Percentiles rank a stretch among this genome's conserved stretches.
Evolutionary conservation across 2,797 vertebrate genomes (phyloP).

Genomic region (Myotis pilosus): DNA sequence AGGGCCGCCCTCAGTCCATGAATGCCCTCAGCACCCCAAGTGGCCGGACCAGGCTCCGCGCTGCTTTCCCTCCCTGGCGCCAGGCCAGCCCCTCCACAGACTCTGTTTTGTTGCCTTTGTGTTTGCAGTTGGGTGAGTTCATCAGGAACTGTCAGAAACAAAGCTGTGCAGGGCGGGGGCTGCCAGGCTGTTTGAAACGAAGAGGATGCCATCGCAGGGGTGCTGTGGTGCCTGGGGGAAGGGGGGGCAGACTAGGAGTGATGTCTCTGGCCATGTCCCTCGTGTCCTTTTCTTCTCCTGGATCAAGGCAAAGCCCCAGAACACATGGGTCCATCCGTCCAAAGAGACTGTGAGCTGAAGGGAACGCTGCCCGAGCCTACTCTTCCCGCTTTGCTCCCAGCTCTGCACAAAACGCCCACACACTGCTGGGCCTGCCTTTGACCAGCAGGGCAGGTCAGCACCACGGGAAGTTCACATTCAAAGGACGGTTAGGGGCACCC

Average conservation of each 20-base stretch:
- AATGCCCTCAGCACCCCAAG: too few species aligned
- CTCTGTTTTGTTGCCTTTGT: neutral
- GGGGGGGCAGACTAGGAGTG: neutral
- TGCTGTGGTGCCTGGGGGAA: fast-evolving
- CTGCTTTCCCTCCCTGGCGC: too few species aligned
- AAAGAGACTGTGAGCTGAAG: neutral
- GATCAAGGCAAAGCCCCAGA: neutral
- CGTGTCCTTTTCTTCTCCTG: neutral
- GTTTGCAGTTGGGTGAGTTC: neutral
- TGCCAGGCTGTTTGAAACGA: neutral
- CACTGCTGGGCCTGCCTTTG: neutral
- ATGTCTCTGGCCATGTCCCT: neutral
- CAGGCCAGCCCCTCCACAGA: neutral
- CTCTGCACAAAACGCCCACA: neutral
- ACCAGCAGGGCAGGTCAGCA: neutral
- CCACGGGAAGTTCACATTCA: neutral
- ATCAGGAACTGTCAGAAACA: neutral
- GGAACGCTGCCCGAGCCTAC: neutral
- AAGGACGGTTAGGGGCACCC: too few species aligned
- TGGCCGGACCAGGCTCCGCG: fast-evolving
- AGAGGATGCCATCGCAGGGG: fast-evolving
- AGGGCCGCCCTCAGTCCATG: too few species aligned
- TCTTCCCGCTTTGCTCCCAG: neutral
- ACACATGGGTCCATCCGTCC: fast-evolving
- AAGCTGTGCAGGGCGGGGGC: fast-evolving